A percentile compares a stretch with the other conserved stretches of the same genome.
Conservation (phyloP, 2,113 vertebrate species). For the Dendropsophus ebraccatus region DNA sequence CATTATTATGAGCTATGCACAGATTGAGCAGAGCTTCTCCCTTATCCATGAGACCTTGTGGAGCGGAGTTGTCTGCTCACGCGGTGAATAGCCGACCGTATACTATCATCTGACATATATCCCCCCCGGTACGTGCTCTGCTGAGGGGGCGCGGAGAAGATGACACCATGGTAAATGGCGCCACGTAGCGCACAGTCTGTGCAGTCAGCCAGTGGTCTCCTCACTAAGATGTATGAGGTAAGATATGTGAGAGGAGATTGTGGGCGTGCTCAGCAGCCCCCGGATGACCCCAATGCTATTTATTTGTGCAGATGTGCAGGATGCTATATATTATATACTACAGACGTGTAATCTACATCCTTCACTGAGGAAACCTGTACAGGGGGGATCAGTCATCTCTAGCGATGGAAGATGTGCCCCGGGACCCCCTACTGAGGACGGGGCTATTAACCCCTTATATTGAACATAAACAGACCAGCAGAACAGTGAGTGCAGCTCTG, state of each 20-base stretch:
- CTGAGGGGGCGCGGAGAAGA: neutral
- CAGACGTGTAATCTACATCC: too few species aligned
- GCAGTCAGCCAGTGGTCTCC: neutral
- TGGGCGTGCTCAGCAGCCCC: neutral
- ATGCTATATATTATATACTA: neutral
- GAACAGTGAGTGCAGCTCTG: neutral
- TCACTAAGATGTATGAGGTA: neutral
- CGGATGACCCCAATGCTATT: neutral
- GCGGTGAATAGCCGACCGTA: too few species aligned
- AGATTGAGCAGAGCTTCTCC: too few species aligned
- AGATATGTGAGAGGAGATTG: neutral
- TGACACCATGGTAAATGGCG: neutral
- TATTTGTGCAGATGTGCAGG: slow-evolving; percentile 35
- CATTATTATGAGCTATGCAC: too few species aligned
- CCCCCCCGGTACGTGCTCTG: too few species aligned
- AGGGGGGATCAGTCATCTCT: neutral
- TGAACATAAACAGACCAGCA: neutral
- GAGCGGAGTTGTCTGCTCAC: too few species aligned
- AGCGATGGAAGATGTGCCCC: neutral
- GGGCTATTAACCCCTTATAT: neutral
- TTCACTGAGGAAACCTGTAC: too few species aligned
- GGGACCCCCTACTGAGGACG: neutral
- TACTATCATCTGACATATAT: too few species aligned
- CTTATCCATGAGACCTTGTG: too few species aligned
- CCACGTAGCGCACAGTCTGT: neutral